Evolutionary conservation across 2,888 invertebrate genomes (phyloP).

Genomic region (Anaspis maculata): DNA sequence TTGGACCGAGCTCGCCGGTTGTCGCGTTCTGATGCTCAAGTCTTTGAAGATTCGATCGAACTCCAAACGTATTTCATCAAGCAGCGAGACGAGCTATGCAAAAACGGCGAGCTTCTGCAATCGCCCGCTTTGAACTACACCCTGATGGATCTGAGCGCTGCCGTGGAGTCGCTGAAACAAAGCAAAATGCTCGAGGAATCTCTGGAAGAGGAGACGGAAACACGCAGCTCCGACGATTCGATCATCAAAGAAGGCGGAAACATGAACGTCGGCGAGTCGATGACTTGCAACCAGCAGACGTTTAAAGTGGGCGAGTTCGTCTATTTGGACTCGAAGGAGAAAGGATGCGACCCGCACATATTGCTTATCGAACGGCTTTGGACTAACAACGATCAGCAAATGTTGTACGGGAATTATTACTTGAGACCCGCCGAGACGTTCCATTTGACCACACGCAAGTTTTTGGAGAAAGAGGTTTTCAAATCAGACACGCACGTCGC

Average conservation of each 20-base stretch:
- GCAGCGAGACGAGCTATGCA: constrained; percentile 63
- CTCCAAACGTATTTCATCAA: constrained; percentile 85
- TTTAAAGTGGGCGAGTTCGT: constrained; percentile 87
- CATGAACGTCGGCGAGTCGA: constrained; percentile 44
- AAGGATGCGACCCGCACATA: constrained; percentile 65
- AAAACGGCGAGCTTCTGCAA: constrained; percentile 66
- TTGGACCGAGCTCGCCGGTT: constrained; percentile 82
- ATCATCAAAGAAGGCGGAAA: constrained; percentile 28
- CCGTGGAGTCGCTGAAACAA: constrained; percentile 67
- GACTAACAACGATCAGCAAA: constrained; percentile 73
- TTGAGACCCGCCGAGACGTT: constrained; percentile 91
- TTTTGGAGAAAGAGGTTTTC: constrained; percentile 94
- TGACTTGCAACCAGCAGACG: constrained; percentile 68
- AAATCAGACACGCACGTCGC: constrained; percentile 85
- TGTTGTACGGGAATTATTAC: constrained; percentile 88
- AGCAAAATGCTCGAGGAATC: constrained; percentile 70
- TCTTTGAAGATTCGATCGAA: constrained; percentile 93
- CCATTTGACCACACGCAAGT: constrained; percentile 90
- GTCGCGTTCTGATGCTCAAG: constrained; percentile 86
- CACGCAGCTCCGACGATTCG: constrained; percentile 46
- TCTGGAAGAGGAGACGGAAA: constrained; percentile 65
- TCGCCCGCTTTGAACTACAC: constrained; percentile 84
- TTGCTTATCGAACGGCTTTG: constrained; percentile 60
- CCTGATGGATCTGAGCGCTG: constrained; percentile 62
- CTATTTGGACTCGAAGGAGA: constrained; percentile 65